phyloP scores from a whole-genome alignment of 2,797 vertebrate species.

The Echiichthys vipera region DNA sequence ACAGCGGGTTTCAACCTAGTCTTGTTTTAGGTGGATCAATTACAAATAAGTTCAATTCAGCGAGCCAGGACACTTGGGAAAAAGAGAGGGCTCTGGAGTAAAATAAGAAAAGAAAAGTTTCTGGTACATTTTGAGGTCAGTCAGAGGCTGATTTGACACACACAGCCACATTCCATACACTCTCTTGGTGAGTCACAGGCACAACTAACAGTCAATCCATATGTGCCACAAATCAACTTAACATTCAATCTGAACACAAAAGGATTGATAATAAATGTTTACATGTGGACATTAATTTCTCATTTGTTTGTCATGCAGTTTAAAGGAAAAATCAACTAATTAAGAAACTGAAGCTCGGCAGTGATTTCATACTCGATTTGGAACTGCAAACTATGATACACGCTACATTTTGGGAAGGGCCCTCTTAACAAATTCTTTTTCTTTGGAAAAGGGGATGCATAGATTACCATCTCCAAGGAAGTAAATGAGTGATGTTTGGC shows the following conservation, averaged over 20 bases:
- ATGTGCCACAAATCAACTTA: neutral
- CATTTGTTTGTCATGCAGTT: neutral
- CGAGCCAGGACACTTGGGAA: too few species aligned
- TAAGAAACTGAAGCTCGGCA: slow-evolving; percentile 3
- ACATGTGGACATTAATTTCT: neutral
- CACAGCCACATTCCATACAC: neutral
- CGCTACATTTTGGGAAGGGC: neutral
- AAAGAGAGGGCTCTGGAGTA: neutral
- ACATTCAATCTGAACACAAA: slow-evolving; percentile 1
- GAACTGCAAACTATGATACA: neutral
- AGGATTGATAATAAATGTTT: slow-evolving; percentile 4
- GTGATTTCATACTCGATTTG: slow-evolving; percentile 1
- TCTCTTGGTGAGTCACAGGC: neutral
- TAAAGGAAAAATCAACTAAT: slow-evolving; percentile 2
- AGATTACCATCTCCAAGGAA: neutral
- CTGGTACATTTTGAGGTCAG: neutral
- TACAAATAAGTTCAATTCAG: neutral
- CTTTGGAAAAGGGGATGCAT: neutral
- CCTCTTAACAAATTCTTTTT: neutral
- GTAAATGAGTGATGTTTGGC: slow-evolving; percentile 22
- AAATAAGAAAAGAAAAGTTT: neutral
- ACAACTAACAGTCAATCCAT: neutral
- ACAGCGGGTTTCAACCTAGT: too few species aligned
- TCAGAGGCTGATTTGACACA: neutral
- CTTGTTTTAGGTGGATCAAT: neutral